These are phyloP conservation scores for Paguma larvata DNA, from an alignment of 2,797 vertebrate genomes.

Conservation along the genomic window DNA sequence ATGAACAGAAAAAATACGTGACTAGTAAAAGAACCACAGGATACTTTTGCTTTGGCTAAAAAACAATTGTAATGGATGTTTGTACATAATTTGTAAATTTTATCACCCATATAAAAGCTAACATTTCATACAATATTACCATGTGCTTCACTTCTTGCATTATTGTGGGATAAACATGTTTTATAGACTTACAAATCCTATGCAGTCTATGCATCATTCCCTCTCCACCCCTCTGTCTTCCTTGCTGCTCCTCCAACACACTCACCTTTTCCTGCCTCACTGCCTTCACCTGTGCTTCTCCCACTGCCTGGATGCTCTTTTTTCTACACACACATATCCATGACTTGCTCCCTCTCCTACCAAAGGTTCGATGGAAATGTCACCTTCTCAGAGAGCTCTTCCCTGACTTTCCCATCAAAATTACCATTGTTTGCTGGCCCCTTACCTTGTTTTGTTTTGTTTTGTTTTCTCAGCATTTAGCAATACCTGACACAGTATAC, in stretches of 20 bases:
- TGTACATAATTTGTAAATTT: background rate
- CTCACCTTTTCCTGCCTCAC: background rate
- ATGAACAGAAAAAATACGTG: background rate
- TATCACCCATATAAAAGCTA: background rate
- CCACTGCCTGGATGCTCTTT: background rate
- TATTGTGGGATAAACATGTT: background rate
- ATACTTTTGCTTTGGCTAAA: background rate
- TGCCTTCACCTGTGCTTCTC: background rate
- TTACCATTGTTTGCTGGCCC: background rate
- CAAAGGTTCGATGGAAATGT: background rate
- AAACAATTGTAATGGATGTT: background rate
- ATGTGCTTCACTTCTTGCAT: background rate
- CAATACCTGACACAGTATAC: background rate
- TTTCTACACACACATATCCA: background rate
- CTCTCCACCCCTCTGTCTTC: background rate
- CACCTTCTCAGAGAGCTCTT: background rate
- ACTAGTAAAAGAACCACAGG: background rate
- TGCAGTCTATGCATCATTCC: background rate
- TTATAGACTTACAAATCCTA: background rate
- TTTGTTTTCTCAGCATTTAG: background rate
- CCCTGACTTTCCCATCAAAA: conserved; percentile 14
- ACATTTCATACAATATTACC: conserved; percentile 31
- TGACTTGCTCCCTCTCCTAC: background rate
- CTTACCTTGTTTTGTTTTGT: background rate
- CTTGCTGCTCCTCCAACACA: background rate